Evolutionary conservation across 2,113 vertebrate genomes (phyloP).

Genomic region (Phyllopteryx taeniolatus): DNA sequence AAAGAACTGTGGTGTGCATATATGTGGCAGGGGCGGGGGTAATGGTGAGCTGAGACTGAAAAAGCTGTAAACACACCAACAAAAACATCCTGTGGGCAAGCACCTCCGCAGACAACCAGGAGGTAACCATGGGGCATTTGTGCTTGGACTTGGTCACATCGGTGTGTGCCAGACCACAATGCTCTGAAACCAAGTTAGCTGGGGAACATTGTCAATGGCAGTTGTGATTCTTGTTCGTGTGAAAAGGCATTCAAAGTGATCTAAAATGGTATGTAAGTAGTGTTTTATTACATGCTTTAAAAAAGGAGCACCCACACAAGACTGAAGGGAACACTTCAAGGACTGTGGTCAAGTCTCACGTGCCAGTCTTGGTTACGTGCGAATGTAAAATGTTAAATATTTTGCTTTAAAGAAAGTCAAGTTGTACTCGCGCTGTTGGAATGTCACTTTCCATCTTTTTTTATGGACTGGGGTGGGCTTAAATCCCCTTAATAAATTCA

Average conservation of each 20-base stretch:
- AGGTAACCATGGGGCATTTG: constrained; percentile 54
- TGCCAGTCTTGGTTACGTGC: constrained; percentile 4
- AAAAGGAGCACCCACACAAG: not conserved
- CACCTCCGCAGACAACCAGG: constrained; percentile 32
- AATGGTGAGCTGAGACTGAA: constrained; percentile 36
- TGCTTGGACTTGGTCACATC: constrained; percentile 43
- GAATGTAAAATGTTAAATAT: constrained; percentile 6
- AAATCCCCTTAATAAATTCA: constrained; percentile 1
- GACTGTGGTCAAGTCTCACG: not conserved
- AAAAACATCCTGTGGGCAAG: constrained; percentile 49
- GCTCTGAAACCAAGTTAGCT: constrained; percentile 36
- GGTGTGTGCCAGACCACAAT: constrained; percentile 47
- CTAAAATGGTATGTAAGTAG: not conserved
- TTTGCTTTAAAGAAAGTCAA: not conserved
- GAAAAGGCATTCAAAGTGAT: constrained; percentile 13
- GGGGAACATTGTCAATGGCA: constrained; percentile 37
- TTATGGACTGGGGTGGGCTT: not conserved
- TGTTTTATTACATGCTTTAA: not conserved
- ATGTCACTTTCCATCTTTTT: constrained; percentile 7
- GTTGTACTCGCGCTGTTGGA: not conserved
- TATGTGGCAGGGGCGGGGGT: constrained; percentile 21
- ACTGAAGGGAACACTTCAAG: constrained; percentile 6
- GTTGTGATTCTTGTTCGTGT: constrained; percentile 41
- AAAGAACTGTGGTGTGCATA: constrained; percentile 25
- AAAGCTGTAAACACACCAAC: constrained; percentile 48